Evolutionary conservation across 2,113 vertebrate genomes (phyloP), one percentile per base, ranked within the genome.

Genomic region (Neomonachus schauinslandi): DNA sequence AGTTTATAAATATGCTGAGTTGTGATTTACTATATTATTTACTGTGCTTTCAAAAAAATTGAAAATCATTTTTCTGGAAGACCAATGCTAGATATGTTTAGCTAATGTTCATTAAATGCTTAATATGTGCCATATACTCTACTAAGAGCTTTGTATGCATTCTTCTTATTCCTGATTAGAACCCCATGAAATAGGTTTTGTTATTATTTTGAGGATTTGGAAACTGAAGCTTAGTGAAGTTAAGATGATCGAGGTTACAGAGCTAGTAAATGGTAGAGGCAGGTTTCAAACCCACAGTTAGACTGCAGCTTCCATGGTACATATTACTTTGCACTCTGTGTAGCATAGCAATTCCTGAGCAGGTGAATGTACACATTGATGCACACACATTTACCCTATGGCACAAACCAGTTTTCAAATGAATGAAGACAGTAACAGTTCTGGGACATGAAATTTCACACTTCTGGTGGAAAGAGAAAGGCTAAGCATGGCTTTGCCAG

Each of bases 11-110:
- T 49, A 6, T 57, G 74, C 2, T 22, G 19, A 42, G 14, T 95
- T 94, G 7, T 53, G 4, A 67, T 57, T 92, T 96, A 85, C 18
- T 26, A 13, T 80, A 63, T 53, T 63, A 74, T 91, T 87, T 28
- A 82, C 24, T 91, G 2, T 81, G 24, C 1, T n/a, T 26, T 36
- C 36, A 65, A 79, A 76, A 81, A 91, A n/a, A 11, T 19, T 55
- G n/a, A 85, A 63, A 69, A 8, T 7, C 8, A 10, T 33, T 95
- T 84, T 89, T 5, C 1, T 72, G 16, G 7, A 92, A 95, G 24
- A 89, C 1, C 2, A 71, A 4, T 90, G 12, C 2, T 91, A 61
- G 24, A 5, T 55, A 53, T 67, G 1, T 80, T 83, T 61, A 67
- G 19, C 9, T 76, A 85, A 81, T 46, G 7, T 71, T 49, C 21